A percentile compares a stretch with the other conserved stretches of the same genome.
Evolutionary conservation across 2,888 invertebrate species (phyloP).

Genomic region (Chydorus sphaericus): DNA sequence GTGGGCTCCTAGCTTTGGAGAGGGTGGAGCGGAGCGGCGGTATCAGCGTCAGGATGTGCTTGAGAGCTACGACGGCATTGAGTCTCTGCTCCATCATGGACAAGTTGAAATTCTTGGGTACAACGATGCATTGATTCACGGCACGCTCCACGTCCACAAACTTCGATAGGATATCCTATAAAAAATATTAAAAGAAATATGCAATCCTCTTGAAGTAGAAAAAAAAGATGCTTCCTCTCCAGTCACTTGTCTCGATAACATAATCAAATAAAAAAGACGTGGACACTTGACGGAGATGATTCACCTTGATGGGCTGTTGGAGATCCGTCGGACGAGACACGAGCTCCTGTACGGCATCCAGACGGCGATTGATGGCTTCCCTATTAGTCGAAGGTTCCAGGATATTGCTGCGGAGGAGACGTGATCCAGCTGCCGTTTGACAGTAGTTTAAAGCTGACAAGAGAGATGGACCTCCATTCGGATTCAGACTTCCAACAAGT

Average conservation of each 20-base stretch:
- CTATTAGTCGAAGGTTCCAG: slow-evolving; percentile 59
- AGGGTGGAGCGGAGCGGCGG: slow-evolving; percentile 46
- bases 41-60: slow-evolving; percentile 57
- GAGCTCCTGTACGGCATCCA: slow-evolving; percentile 62
- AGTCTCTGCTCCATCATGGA: slow-evolving; percentile 55
- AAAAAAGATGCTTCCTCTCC: no score
- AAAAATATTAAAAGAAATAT: slow-evolving; percentile 16
- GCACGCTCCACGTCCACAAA: slow-evolving; percentile 66
- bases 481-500: slow-evolving; percentile 42
- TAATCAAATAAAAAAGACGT: no score
- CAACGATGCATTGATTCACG: slow-evolving; percentile 41
- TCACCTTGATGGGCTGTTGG: slow-evolving; percentile 4
- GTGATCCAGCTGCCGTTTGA: slow-evolving; percentile 53
- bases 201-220: slow-evolving; percentile 9
- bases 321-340: slow-evolving; percentile 39
- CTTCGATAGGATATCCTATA: slow-evolving; percentile 45
- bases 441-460: slow-evolving; percentile 52
- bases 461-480: slow-evolving; percentile 39
- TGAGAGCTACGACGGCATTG: slow-evolving; percentile 58
- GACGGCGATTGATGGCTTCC: slow-evolving; percentile 47
- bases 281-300: no score
- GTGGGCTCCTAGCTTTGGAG: slow-evolving; percentile 35
- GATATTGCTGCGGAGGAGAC: slow-evolving; percentile 63
- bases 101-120: slow-evolving; percentile 34
- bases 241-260: no score